phyloP scores from a whole-genome alignment of 2,113 vertebrate genomes.

The Syngnathoides biaculeatus region DNA sequence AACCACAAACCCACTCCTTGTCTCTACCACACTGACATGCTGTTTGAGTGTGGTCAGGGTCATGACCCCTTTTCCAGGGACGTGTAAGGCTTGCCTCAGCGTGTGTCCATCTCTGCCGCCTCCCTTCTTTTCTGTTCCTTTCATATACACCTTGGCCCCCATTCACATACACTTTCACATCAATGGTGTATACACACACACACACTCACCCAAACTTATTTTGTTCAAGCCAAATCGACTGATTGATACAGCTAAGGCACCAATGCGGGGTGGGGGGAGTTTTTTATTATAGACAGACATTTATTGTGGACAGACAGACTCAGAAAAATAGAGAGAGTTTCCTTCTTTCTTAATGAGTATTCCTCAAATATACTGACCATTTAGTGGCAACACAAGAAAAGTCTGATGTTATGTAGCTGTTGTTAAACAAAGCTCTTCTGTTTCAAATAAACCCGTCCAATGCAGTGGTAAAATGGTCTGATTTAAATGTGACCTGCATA shows the following conservation, averaged over 20 bases:
- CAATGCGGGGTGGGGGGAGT: constrained; percentile 27
- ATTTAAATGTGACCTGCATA: constrained; percentile 34
- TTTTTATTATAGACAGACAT: no score
- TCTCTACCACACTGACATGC: constrained; percentile 44
- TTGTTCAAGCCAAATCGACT: constrained; percentile 62
- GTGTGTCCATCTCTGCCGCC: constrained; percentile 45
- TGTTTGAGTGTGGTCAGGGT: constrained; percentile 62
- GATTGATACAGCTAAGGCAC: constrained; percentile 66
- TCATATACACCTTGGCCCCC: constrained; percentile 54
- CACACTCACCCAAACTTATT: constrained; percentile 44
- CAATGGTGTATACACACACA: constrained; percentile 32
- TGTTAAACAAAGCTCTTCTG: constrained; percentile 15
- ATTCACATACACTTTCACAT: constrained; percentile 39
- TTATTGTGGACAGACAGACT: no score
- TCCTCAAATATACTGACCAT: constrained; percentile 24
- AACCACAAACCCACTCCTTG: constrained; percentile 35
- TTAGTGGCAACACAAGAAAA: constrained; percentile 36
- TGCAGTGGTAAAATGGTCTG: constrained; percentile 22
- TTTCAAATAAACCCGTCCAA: constrained; percentile 29
- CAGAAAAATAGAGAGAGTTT: constrained; percentile 19
- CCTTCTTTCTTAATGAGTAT: constrained; percentile 18
- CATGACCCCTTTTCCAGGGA: constrained; percentile 61
- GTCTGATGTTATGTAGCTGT: constrained; percentile 46
- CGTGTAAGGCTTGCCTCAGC: constrained; percentile 57
- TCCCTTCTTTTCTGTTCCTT: constrained; percentile 29